Evolutionary conservation across 2,888 invertebrate genomes (phyloP), one percentile per base, ranked within the genome.

Genomic region (Pantelozetes paolii): DNA sequence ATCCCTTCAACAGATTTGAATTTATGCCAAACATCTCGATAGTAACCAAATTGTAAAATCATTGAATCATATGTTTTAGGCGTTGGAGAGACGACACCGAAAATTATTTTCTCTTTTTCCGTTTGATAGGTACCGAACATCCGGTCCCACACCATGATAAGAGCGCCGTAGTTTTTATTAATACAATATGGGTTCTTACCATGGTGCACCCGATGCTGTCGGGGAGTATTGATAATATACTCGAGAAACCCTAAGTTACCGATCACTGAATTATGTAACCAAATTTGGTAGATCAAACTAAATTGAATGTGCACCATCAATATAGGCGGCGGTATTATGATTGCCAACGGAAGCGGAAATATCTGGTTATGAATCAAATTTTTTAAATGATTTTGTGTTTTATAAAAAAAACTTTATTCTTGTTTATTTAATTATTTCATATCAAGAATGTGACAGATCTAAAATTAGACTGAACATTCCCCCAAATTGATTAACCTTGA

Each of bases 131-230:
- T 93, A 0, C 90, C 91, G 80, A 91, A 91, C 13, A 91, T 80
- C 69, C 89, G 83, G 80, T 91, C 91, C 94, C 94, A 95, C 79
- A 95, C 87, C 78, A 95, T 95, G 9, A 95, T 86, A 0, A 91
- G 89, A 0, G 94, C 94, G 0, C 90, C 95, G 80, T 93, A 95
- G 84, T 95, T 95, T 81, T 91, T 94, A 81, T 95, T 94, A 78
- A 95, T 85, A 79, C 94, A 95, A 81, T 92, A 92, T 74, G 91
- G 87, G 83, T 94, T 94, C 81, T 92, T 88, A 36, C 90, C 90
- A 79, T 85, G 85, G 78, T 86, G 85, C 0, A 85, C 85, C 78
- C 94, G 86, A 81, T 95, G 95, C 81, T 94, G 93, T 77, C 90
- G 90, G 0, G 95, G 93, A 0, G 94, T 92, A 79, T 93, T 93